phyloP scores from a whole-genome alignment of 2,888 invertebrate species.

The Leptopilina drosophilae region DNA sequence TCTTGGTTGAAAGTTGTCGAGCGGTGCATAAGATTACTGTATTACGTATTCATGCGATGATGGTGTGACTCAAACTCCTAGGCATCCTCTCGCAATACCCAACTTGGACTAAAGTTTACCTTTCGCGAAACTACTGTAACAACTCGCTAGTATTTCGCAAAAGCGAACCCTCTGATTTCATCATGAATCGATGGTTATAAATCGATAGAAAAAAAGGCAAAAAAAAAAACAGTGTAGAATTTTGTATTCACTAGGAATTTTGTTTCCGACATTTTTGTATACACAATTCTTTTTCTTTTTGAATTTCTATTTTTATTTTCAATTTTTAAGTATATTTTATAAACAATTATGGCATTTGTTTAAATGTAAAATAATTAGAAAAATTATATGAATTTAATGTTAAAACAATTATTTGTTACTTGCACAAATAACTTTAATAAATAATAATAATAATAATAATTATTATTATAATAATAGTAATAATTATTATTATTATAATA shows the following conservation, averaged over 20 bases:
- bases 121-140: conserved; percentile 24
- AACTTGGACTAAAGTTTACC: conserved; percentile 24
- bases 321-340: no score
- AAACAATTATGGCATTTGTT: no score
- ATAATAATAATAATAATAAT: no score
- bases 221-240: neutral
- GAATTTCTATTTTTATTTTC: no score
- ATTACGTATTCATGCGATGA: conserved; percentile 31
- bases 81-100: conserved; percentile 11
- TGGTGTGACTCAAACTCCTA: conserved; percentile 10
- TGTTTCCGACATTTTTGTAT: neutral
- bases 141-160: conserved; percentile 5
- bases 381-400: no score
- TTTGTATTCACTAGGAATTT: neutral
- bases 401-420: no score
- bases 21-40: conserved; percentile 24
- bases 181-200: neutral
- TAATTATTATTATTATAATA: no score
- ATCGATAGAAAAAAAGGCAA: neutral
- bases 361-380: no score
- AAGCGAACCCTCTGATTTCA: conserved; percentile 1
- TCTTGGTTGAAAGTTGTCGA: conserved; percentile 8
- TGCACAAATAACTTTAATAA: no score
- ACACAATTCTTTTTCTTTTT: neutral
- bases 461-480: no score